Percentiles rank a stretch among this genome's conserved stretches.
Conservation (phyloP, 1,140 invertebrate species). For the Drosophila orena region DNA sequence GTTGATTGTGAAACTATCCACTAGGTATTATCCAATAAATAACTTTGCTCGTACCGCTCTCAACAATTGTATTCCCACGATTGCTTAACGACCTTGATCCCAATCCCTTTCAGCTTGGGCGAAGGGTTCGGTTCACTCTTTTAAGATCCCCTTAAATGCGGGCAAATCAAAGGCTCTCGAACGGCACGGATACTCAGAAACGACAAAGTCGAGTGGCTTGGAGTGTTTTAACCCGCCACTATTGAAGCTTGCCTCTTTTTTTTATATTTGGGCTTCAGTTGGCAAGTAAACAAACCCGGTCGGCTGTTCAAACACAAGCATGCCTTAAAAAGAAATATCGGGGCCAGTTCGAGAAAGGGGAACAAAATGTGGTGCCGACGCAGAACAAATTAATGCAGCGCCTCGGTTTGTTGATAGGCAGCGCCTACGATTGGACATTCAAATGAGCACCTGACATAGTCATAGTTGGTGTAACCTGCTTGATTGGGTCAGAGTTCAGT, state of each 20-base stretch:
- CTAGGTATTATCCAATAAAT: background rate
- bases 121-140: slow-evolving; percentile 3
- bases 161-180: slow-evolving; percentile 14
- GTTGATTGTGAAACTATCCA: background rate
- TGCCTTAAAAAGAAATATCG: slow-evolving; percentile 50
- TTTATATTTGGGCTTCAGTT: slow-evolving; percentile 15
- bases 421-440: slow-evolving; percentile 11
- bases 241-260: slow-evolving; percentile 16
- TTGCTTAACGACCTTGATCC: slow-evolving; percentile 19
- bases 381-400: slow-evolving; percentile 76
- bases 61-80: slow-evolving; percentile 5
- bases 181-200: slow-evolving; percentile 13
- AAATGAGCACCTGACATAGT: slow-evolving; percentile 20
- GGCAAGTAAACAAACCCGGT: slow-evolving; percentile 58
- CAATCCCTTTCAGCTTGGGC: background rate
- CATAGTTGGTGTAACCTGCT: slow-evolving; percentile 16
- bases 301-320: slow-evolving; percentile 70
- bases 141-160: background rate
- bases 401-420: slow-evolving; percentile 68
- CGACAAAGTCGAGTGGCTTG: slow-evolving; percentile 35
- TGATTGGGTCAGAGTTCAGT: slow-evolving; percentile 24
- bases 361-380: slow-evolving; percentile 46
- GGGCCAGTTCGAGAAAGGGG: slow-evolving; percentile 61
- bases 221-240: slow-evolving; percentile 34
- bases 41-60: background rate